phyloP scores from a whole-genome alignment of 2,113 vertebrate genomes.

The Cinclus mexicanus region DNA sequence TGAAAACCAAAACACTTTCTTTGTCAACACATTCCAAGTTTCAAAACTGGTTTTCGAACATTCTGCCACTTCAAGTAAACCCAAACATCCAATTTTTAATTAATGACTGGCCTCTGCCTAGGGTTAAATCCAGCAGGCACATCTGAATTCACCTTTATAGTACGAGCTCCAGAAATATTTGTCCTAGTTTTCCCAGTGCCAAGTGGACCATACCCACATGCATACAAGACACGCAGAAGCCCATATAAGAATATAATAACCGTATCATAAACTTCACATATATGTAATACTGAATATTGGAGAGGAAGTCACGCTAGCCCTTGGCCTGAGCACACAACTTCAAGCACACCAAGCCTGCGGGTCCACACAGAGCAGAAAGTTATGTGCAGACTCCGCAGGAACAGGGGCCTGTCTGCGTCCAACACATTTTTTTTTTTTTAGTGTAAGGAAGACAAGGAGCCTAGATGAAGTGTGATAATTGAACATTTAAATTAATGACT shows the following conservation, averaged over 20 bases:
- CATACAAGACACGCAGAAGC: neutral
- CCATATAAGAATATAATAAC: neutral
- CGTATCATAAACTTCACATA: accelerated
- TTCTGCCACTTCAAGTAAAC: neutral
- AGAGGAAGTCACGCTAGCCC: accelerated
- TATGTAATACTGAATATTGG: accelerated
- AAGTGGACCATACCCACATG: accelerated
- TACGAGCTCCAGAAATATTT: accelerated
- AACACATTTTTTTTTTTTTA: neutral
- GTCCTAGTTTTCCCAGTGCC: neutral
- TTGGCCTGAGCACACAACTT: neutral
- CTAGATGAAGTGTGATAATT: neutral
- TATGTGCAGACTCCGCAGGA: neutral
- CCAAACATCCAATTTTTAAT: neutral
- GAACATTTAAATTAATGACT: neutral
- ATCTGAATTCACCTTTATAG: neutral
- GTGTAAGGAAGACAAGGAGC: neutral
- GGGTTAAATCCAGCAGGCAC: neutral
- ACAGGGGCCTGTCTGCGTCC: neutral
- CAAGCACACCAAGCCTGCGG: accelerated
- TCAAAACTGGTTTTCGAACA: neutral
- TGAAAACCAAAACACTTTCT: neutral
- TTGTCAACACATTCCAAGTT: neutral
- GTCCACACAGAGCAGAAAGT: neutral
- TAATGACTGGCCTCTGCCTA: neutral